Evolutionary conservation across 2,888 invertebrate genomes (phyloP).

Genomic region (Synanthedon myopaeformis): DNA sequence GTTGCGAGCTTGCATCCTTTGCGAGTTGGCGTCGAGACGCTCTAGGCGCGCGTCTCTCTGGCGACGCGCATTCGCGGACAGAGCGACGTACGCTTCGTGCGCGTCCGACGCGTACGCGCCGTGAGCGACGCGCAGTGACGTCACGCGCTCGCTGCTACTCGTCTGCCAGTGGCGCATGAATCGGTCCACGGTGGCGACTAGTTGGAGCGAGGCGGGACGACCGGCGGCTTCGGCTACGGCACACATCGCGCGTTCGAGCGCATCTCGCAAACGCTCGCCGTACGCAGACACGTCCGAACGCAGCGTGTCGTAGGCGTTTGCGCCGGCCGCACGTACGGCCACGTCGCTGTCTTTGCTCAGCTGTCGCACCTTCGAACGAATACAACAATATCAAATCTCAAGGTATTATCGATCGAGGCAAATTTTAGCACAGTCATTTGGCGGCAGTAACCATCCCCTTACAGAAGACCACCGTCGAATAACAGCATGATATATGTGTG

Average conservation of each 20-base stretch:
- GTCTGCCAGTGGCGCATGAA: conserved; percentile 9
- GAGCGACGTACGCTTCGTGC: not conserved
- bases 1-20: no score
- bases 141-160: conserved; percentile 19
- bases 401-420: no score
- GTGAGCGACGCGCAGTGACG: conserved; percentile 17
- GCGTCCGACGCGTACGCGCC: conserved; percentile 1
- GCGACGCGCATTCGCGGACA: not conserved
- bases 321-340: not conserved
- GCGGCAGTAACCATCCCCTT: no score
- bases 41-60: conserved; percentile 1
- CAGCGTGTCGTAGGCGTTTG: not conserved
- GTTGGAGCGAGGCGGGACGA: no score
- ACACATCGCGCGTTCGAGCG: no score
- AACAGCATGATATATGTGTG: no score
- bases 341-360: no score
- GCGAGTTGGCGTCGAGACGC: conserved; percentile 19
- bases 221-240: no score
- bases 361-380: conserved; percentile 7
- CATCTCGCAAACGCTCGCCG: no score
- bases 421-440: no score
- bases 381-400: not conserved
- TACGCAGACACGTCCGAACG: not conserved
- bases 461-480: no score
- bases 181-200: no score